These are phyloP conservation scores for Hylomyscus alleni DNA, from an alignment of 2,797 vertebrate species.

Conservation along the genomic window DNA sequence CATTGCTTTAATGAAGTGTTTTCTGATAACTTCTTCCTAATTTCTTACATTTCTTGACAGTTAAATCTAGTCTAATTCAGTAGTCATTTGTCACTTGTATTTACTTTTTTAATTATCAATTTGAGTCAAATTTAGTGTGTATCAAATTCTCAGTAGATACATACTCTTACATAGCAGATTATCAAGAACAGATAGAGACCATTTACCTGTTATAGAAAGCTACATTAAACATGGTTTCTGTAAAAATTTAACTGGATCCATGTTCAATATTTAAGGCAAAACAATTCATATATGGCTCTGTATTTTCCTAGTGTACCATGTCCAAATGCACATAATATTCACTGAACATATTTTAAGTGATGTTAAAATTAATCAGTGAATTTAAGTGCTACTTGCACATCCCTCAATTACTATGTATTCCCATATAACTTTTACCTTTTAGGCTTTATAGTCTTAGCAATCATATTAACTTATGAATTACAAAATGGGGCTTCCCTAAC, in stretches of 20 bases:
- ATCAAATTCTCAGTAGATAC: slow-evolving; percentile 41
- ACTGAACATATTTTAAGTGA: slow-evolving; percentile 50
- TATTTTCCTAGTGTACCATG: slow-evolving; percentile 27
- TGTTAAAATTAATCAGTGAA: slow-evolving; percentile 59
- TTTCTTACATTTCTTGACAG: slow-evolving; percentile 46
- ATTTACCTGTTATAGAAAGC: slow-evolving; percentile 26
- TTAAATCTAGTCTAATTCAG: slow-evolving; percentile 58
- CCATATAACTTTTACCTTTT: slow-evolving; percentile 55
- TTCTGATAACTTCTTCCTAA: slow-evolving; percentile 63
- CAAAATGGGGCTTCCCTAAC: slow-evolving; percentile 41
- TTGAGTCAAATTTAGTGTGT: slow-evolving; percentile 47
- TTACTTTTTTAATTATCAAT: slow-evolving; percentile 54
- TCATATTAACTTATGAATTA: slow-evolving; percentile 64
- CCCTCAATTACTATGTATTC: slow-evolving; percentile 28
- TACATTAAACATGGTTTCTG: background rate
- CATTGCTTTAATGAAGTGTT: slow-evolving; percentile 58
- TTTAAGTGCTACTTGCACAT: slow-evolving; percentile 34
- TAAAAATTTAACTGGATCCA: slow-evolving; percentile 37
- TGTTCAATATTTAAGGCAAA: slow-evolving; percentile 64
- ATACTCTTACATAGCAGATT: slow-evolving; percentile 25
- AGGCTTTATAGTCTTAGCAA: slow-evolving; percentile 44
- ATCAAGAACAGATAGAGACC: slow-evolving; percentile 61
- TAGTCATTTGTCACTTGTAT: slow-evolving; percentile 22
- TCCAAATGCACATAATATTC: slow-evolving; percentile 51
- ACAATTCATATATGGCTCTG: slow-evolving; percentile 19